A percentile compares a stretch with the other conserved stretches of the same genome.
phyloP scores from a whole-genome alignment of 2,888 invertebrate genomes.

The Ecliptopera silaceata region DNA sequence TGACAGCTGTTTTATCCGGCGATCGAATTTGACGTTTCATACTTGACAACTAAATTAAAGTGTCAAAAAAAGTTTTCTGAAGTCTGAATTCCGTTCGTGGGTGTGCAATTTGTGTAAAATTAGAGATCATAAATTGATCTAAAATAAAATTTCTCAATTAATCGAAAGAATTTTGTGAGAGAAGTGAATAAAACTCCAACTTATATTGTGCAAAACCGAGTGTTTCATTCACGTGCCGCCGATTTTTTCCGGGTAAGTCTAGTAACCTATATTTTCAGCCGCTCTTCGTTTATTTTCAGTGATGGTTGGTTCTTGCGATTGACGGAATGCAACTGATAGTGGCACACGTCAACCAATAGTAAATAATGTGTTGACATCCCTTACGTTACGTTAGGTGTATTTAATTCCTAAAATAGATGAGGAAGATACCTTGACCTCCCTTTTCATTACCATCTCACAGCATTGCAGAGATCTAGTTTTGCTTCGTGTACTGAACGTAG shows the following conservation, averaged over 20 bases:
- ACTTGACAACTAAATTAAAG: slow-evolving; percentile 17
- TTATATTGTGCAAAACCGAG: slow-evolving; percentile 26
- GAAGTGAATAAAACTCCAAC: slow-evolving; percentile 43
- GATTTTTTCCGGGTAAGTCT: slow-evolving; percentile 57
- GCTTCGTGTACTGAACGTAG: slow-evolving; percentile 32
- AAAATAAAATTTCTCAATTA: not conserved
- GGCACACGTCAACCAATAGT: slow-evolving; percentile 38
- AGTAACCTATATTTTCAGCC: slow-evolving; percentile 24
- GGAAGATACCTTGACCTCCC: slow-evolving; percentile 62
- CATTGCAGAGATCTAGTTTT: slow-evolving; percentile 57
- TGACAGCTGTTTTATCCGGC: slow-evolving; percentile 20
- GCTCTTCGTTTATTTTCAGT: slow-evolving; percentile 21
- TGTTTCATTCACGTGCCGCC: slow-evolving; percentile 44
- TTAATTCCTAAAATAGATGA: slow-evolving; percentile 52
- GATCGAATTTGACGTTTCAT: slow-evolving; percentile 22
- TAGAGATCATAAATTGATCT: slow-evolving; percentile 10
- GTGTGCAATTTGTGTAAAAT: slow-evolving; percentile 45
- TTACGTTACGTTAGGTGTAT: slow-evolving; percentile 9
- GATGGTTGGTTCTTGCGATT: slow-evolving; percentile 21
- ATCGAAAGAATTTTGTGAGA: slow-evolving; percentile 19
- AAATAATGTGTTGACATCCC: slow-evolving; percentile 17
- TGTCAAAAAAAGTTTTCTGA: slow-evolving; percentile 44
- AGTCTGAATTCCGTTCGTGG: slow-evolving; percentile 54
- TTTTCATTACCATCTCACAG: slow-evolving; percentile 46
- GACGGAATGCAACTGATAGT: slow-evolving; percentile 32